These are phyloP conservation scores for Bombyx huttoni DNA, from an alignment of 2,888 invertebrate species.

Conservation along the genomic window DNA sequence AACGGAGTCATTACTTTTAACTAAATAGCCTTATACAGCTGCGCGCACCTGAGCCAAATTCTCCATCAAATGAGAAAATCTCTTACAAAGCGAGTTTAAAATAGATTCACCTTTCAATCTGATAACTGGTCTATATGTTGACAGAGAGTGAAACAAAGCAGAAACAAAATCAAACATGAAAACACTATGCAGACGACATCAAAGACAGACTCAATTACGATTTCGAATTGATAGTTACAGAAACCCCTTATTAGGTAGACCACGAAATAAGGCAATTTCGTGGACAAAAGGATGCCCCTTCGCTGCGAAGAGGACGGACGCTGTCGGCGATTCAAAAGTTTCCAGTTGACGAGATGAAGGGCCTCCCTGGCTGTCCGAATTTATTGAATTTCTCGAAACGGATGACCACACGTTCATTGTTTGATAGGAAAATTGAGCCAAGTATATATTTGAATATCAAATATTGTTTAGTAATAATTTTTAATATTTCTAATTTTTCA, in stretches of 20 bases:
- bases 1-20: not conserved
- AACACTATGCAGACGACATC: constrained; percentile 49
- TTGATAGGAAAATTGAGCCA: constrained; percentile 45
- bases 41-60: not conserved
- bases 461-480: too few species aligned
- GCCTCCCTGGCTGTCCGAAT: constrained; percentile 42
- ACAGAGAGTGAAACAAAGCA: constrained; percentile 20
- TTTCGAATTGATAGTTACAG: constrained; percentile 55
- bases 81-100: not conserved
- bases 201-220: constrained; percentile 59
- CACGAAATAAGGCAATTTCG: constrained; percentile 64
- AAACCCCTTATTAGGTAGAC: constrained; percentile 57
- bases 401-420: constrained; percentile 63
- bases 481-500: too few species aligned
- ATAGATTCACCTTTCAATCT: not conserved
- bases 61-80: not conserved
- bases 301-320: constrained; percentile 18
- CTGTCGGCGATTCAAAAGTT: constrained; percentile 63
- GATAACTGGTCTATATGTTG: not conserved
- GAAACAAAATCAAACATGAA: constrained; percentile 29
- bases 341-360: constrained; percentile 42
- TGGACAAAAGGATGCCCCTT: constrained; percentile 57
- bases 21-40: not conserved
- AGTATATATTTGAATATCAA: constrained; percentile 23
- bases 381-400: constrained; percentile 59